These are phyloP conservation scores for Drosophila buzzatii DNA, from an alignment of 2,888 invertebrate species.

Conservation along the genomic window DNA sequence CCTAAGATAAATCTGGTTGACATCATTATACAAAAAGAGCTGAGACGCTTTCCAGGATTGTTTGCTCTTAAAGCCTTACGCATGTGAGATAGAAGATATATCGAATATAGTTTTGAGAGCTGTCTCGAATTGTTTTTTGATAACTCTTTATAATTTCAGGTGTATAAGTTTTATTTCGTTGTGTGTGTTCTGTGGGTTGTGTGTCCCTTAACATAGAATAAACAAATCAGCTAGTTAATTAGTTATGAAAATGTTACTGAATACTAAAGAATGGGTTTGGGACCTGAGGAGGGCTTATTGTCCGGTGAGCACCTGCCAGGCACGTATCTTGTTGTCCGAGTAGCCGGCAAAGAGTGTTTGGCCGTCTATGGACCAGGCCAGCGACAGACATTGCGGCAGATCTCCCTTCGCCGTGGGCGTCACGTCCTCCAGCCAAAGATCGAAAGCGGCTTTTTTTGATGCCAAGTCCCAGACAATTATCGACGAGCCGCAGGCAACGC, in stretches of 20 bases:
- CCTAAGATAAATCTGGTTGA: not conserved
- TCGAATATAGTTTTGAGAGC: not conserved
- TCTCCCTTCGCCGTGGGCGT: conserved; percentile 91
- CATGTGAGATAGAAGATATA: not conserved
- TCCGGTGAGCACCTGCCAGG: conserved; percentile 94
- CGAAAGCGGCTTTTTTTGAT: conserved; percentile 99
- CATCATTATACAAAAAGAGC: not conserved
- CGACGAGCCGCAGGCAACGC: conserved; percentile 98
- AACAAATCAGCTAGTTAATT: conserved; percentile 49
- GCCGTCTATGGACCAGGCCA: conserved; percentile 99
- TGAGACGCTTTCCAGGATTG: not conserved
- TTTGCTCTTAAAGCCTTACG: not conserved
- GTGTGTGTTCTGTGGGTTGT: not conserved
- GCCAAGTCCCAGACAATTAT: conserved; percentile 99
- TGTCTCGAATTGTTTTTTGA: not conserved
- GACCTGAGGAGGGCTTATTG: conserved; percentile 14
- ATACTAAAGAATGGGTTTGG: too few species aligned
- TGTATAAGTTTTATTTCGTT: not conserved
- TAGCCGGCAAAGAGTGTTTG: conserved; percentile 99
- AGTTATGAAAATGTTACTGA: not conserved
- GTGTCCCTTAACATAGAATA: conserved; percentile 44
- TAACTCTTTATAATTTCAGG: not conserved
- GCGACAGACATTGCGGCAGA: conserved; percentile 96
- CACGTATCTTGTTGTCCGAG: conserved; percentile 98
- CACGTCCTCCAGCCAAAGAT: conserved; percentile 97